Evolutionary conservation across 1,140 invertebrate genomes (phyloP).

Genomic region (Aphis gossypii): DNA sequence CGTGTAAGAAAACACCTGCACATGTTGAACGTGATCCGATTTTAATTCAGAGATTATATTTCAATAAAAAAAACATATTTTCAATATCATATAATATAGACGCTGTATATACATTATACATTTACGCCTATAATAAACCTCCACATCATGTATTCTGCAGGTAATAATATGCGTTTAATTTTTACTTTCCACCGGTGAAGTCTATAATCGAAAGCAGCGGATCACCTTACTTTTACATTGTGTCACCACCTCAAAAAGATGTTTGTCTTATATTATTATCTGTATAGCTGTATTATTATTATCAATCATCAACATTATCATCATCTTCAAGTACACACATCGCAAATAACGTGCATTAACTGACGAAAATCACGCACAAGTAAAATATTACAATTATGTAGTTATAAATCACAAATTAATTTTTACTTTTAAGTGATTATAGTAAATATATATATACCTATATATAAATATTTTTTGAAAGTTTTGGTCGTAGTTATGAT

Average conservation of each 20-base stretch:
- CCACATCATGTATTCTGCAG: neutral
- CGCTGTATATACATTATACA: neutral
- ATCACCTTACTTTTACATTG: conserved; percentile 35
- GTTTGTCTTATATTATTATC: neutral
- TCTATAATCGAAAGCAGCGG: neutral
- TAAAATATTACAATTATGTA: neutral
- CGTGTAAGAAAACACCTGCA: conserved; percentile 19
- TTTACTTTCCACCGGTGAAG: neutral
- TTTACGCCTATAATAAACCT: neutral
- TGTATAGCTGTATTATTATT: neutral
- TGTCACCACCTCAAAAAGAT: neutral
- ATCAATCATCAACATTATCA: too few species aligned
- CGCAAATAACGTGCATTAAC: neutral
- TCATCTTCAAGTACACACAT: neutral
- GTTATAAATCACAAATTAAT: neutral
- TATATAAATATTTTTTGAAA: neutral
- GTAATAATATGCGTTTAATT: conserved; percentile 26
- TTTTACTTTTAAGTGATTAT: neutral
- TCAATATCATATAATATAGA: neutral
- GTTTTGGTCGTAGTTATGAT: neutral
- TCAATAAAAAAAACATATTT: conserved; percentile 4
- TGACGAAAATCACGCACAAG: neutral
- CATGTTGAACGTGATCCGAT: conserved; percentile 27
- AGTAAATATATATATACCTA: neutral
- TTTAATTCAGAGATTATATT: conserved; percentile 6